Base-by-base conservation (phyloP, 2,113 vertebrate species). In the Boleophthalmus pectinirostris region DNA sequence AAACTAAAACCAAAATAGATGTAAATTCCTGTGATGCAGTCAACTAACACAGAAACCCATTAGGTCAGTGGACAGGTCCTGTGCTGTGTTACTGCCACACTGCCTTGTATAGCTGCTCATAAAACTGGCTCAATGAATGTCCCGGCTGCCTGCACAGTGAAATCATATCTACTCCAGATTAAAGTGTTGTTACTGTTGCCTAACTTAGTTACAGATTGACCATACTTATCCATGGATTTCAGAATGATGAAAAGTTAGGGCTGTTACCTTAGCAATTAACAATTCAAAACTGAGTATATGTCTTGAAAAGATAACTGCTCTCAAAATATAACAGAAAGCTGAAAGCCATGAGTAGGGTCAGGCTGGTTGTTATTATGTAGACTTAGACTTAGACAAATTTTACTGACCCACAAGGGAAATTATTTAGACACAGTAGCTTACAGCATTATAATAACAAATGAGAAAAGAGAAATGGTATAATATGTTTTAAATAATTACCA, bases 1-100 rank as follows among this genome's bases (percentile, higher is more conserved):
- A 60, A 24, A 71, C 77, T 79, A 78, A 81, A 81, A 84, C 84
- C 69, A 89, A 16, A 15, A 1, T 38, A n/a, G 66, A 77, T 68
- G 33, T 74, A 18, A 38, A 77, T 82, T 78, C 70, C 70, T 73
- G 9, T 47, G 64, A 20, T 64, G 54, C n/a, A 63, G 33, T 23
- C 61, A 23, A 16, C 13, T 69, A 64, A 64, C 73, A 74, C 45
- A 72, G 14, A 71, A 10, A 65, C 35, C 16, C 5, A 60, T 6
- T 69, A 35, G 49, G 35, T 49, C n/a, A 47, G 46, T 23, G 16
- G 14, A 70, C 4, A 45, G 24, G 35, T 24, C 25, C 16, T 65
- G 11, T 25, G 23, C 47, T 70, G 4, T 70, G 23, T 61, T 25
- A 38, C 15, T 54, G 38, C 69, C 57, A 66, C 6, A 9, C 6